Base-by-base conservation (phyloP, 1,140 invertebrate species). In the Danaus melanippus region DNA sequence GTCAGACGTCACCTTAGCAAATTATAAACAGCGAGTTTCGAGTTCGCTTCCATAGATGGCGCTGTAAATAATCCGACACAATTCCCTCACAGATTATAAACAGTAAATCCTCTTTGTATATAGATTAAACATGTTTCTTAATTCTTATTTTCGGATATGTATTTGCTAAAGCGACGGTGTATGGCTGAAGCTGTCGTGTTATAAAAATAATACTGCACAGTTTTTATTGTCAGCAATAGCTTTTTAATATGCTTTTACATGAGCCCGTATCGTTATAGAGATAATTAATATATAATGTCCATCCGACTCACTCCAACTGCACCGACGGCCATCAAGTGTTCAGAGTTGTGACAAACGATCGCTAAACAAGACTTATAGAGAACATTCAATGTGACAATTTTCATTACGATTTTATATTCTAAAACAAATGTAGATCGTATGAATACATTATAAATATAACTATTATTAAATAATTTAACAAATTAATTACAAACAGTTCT, bases 221-320 rank as follows among this genome's bases (percentile, higher is more conserved):
- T 58, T 58, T 56, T 56, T 59, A 59, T 59, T 59, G 57, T 59
- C 57, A 59, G 57, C 57, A 47, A 53, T 56, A 50, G 15, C 46
- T 48, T 55, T 49, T 49, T 49, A 49, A 50, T 43, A 21, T 48
- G 47, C 40, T 48, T 54, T 32, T 49, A 49, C 46, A 43, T 11
- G 21, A 17, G 15, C 42, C 10, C 10, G 9, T 49, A 49, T 3
- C 15, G 10, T 15, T 21, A 50, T 10, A 42, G 41, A 42, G 43
- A 17, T 50, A 51, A 51, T 5, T 17, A 12, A 55, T 32, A 12
- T 21, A 8, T 12, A 32, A 45, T 46, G 12, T 39, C 32, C 11
- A 4, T 12, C 10, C 17, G 41, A 52, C 50, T 52, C 44, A 53
- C 42, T 45, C 39, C 50, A 53, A 53, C 42, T 45, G 45, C 50